phyloP scores from a whole-genome alignment of 2,113 vertebrate species.

The Toxostoma redivivum region DNA sequence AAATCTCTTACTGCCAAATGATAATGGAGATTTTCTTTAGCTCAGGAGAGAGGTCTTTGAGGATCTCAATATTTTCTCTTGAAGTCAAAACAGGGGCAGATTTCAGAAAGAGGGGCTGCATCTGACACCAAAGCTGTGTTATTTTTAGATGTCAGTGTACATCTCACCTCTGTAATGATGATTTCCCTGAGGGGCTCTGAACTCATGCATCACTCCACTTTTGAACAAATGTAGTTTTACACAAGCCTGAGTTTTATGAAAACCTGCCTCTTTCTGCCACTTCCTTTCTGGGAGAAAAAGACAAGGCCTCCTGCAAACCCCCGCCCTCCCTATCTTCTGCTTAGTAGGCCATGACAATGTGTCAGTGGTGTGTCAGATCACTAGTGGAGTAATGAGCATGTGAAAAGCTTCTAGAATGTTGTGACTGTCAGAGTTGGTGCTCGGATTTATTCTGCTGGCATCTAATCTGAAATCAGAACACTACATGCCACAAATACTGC shows the following conservation, averaged over 20 bases:
- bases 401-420: background rate
- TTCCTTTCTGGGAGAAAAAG: background rate
- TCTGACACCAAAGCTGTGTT: background rate
- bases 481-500: background rate
- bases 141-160: background rate
- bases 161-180: background rate
- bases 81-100: background rate
- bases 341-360: background rate
- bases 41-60: constrained; percentile 4
- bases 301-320: background rate
- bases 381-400: background rate
- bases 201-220: background rate
- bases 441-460: background rate
- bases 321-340: background rate
- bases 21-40: constrained; percentile 12
- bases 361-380: background rate
- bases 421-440: background rate
- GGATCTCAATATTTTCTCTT: background rate
- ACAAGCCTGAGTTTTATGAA: background rate
- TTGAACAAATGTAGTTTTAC: background rate
- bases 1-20: background rate
- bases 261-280: background rate
- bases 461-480: background rate
- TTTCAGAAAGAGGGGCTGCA: background rate
- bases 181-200: background rate